A percentile compares a stretch with the other conserved stretches of the same genome.
Conservation (phyloP, 1,140 invertebrate species). For the Palaemon carinicauda region DNA sequence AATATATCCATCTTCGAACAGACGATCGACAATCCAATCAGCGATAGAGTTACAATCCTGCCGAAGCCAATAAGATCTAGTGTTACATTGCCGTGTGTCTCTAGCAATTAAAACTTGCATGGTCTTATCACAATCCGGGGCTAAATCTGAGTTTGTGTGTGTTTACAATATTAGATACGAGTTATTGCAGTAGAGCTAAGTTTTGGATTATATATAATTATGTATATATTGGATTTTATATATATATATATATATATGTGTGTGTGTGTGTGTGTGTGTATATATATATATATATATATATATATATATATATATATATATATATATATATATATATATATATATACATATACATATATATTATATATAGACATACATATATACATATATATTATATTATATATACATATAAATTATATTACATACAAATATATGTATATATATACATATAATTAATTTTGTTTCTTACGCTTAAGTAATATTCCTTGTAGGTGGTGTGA, state of each 20-base stretch:
- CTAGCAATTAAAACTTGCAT: too few species aligned
- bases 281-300: conserved; percentile 18
- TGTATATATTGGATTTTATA: background rate
- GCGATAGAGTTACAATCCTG: too few species aligned
- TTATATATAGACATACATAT: background rate
- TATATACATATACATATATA: background rate
- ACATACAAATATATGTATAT: background rate
- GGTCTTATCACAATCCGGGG: too few species aligned
- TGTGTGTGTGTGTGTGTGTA: background rate
- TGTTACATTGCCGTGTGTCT: too few species aligned
- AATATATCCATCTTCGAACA: too few species aligned
- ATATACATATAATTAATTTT: background rate
- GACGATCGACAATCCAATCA: too few species aligned
- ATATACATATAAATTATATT: too few species aligned
- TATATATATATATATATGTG: conserved; percentile 6
- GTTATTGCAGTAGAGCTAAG: background rate
- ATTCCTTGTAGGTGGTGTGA: too few species aligned
- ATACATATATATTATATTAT: background rate
- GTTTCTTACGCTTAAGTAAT: background rate
- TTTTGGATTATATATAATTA: background rate
- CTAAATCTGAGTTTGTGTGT: background rate
- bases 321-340: background rate
- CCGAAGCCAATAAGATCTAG: too few species aligned
- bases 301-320: conserved; percentile 12
- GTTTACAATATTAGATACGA: background rate